phyloP scores from a whole-genome alignment of 2,797 vertebrate genomes.

The Anisognathus igniventris region DNA sequence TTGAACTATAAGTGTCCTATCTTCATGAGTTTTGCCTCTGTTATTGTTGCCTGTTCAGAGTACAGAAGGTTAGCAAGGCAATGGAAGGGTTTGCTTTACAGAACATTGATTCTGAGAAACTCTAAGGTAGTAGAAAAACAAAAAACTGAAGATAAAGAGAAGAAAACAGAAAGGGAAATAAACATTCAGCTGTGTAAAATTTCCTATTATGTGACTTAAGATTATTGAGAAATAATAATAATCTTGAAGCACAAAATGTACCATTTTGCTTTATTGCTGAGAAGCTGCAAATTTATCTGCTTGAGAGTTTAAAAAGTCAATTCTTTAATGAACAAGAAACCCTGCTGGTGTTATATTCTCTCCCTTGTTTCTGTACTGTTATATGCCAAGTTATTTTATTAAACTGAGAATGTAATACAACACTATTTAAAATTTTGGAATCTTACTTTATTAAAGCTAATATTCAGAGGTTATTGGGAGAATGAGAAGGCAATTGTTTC shows the following conservation, averaged over 20 bases:
- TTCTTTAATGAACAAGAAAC: conserved; percentile 53
- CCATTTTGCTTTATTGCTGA: conserved; percentile 5
- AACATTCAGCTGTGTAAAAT: conserved; percentile 17
- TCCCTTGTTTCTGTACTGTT: conserved; percentile 20
- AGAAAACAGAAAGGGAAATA: neutral
- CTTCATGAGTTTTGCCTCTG: neutral
- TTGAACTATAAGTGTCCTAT: neutral
- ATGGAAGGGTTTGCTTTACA: neutral
- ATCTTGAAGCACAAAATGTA: conserved; percentile 11
- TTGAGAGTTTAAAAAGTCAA: conserved; percentile 29
- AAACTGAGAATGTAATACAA: conserved; percentile 41
- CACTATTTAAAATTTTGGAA: conserved; percentile 42
- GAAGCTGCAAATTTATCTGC: conserved; percentile 24
- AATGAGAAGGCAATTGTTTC: conserved; percentile 33
- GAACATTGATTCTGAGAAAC: neutral
- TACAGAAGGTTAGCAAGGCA: neutral
- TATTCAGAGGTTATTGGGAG: conserved; percentile 19
- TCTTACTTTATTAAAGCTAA: conserved; percentile 36
- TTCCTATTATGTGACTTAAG: conserved; percentile 10
- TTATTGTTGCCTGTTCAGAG: neutral
- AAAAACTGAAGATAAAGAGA: neutral
- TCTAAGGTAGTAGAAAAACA: neutral
- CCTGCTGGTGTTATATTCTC: conserved; percentile 27
- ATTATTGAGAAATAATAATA: conserved; percentile 24
- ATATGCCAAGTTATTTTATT: conserved; percentile 35